Percentiles rank a stretch among this genome's conserved stretches.
Conservation (phyloP, 2,797 vertebrate genomes). For the Galago senegalensis region DNA sequence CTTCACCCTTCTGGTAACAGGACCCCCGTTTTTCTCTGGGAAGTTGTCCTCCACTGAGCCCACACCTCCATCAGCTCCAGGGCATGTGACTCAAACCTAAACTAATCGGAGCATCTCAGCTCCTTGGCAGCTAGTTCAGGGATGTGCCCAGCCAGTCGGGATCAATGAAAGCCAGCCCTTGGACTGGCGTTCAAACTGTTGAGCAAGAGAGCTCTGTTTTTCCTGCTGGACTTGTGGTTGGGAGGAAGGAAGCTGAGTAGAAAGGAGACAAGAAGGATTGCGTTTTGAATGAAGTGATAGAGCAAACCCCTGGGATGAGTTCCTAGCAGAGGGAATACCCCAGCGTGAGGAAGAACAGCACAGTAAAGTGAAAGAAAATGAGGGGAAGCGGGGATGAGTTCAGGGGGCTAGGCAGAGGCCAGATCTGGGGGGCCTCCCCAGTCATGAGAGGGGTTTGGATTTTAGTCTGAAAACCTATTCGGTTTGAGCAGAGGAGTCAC, state of each 20-base stretch:
- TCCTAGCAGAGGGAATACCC: background rate
- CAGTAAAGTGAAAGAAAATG: background rate
- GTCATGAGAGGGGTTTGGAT: background rate
- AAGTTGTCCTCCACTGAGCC: background rate
- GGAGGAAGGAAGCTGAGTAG: background rate
- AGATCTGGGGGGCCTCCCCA: background rate
- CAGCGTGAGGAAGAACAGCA: background rate
- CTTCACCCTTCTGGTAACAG: constrained; percentile 40
- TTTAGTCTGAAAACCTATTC: background rate
- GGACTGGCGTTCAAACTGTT: background rate
- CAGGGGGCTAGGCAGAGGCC: background rate
- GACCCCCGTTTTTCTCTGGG: background rate
- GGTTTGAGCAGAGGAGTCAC: background rate
- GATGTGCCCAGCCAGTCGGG: background rate
- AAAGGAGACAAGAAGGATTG: background rate
- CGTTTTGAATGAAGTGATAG: background rate
- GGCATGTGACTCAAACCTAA: background rate
- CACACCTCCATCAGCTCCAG: background rate
- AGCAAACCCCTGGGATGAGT: background rate
- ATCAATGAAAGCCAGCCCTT: background rate
- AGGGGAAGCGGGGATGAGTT: background rate
- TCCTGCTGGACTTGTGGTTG: background rate
- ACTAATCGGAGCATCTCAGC: constrained; percentile 11
- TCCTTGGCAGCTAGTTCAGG: constrained; percentile 10
- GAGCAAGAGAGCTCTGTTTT: background rate